A percentile compares a stretch with the other conserved stretches of the same genome.
These are phyloP conservation scores for Alethe castanea DNA, from an alignment of 2,113 vertebrate species.

Conservation along the genomic window DNA sequence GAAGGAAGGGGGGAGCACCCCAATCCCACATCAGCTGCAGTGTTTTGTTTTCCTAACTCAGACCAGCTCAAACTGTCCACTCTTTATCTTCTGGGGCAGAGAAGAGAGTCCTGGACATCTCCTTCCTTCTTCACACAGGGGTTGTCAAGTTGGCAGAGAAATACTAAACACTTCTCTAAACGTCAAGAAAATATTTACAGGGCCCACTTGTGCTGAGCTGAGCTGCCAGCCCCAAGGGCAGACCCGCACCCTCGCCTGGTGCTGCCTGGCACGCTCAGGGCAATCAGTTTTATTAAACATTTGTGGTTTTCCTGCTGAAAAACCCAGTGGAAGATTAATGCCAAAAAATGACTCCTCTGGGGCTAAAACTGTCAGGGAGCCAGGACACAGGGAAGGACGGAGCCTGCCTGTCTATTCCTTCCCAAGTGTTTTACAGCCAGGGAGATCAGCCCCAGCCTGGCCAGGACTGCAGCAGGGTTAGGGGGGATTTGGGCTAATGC, in stretches of 20 bases:
- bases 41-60: not conserved
- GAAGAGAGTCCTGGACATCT: not conserved
- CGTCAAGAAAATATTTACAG: conserved; percentile 45
- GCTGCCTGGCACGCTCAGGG: not conserved
- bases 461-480: not conserved
- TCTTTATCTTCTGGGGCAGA: not conserved
- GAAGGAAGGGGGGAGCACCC: not conserved
- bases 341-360: conserved; percentile 35
- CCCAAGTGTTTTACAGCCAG: not conserved
- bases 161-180: not conserved
- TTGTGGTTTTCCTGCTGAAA: conserved; percentile 51
- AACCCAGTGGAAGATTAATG: conserved; percentile 6
- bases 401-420: not conserved
- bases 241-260: accelerated
- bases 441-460: not conserved
- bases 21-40: not conserved
- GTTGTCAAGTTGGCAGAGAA: not conserved
- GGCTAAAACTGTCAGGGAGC: conserved; percentile 33
- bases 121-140: not conserved
- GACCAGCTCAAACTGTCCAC: not conserved
- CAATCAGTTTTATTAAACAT: not conserved
- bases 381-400: not conserved
- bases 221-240: not conserved
- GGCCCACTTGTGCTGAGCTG: not conserved
- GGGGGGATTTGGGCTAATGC: not conserved